Evolutionary conservation across 2,113 vertebrate species (phyloP), one percentile per base, ranked within the genome.

Genomic region (Benitochromis conjunctus): DNA sequence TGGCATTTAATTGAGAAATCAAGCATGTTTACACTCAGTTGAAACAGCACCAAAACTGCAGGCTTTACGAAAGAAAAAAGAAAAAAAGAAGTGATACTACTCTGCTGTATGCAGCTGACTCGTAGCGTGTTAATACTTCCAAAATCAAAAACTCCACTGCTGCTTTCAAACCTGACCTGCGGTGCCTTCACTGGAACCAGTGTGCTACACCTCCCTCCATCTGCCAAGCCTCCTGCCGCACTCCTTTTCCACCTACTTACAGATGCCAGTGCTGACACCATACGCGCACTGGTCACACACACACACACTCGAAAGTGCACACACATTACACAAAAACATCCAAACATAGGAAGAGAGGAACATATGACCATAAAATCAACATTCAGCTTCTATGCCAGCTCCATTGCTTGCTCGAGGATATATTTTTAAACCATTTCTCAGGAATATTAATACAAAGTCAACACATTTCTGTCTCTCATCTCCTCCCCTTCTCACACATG

Each of bases 161-260:
- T 60, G 64, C 7, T 88, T 89, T 81, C 80, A 85, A 80, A 64
- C 21, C 58, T 62, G 69, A 82, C 64, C 85, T 89, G 92, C 85
- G 86, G 55, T 57, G 38, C 84, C 56, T 87, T 86, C 81, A 53
- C 83, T 64, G 91, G 62, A 82, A 71, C 82, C 48, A n/a, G 71
- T 43, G 64, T 51, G 62, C 57, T 82, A 29, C 66, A 80, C 88
- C 87, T 80, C 79, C 86, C 82, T 46, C 58, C 26, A 80, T 94
- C 89, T 92, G 80, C 83, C 88, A 79, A 74, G 66, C 83, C 82
- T 79, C 87, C 84, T 82, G 81, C 85, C 76, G 83, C 71, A 55
- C 38, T 77, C 58, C 71, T 92, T 93, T 66, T 81, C 80, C 90
- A 86, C 89, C 91, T 91, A 85, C 81, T 76, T 91, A 48, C 46